Evolutionary conservation across 1,140 invertebrate species (phyloP).

Genomic region (Coboldia fuscipes): DNA sequence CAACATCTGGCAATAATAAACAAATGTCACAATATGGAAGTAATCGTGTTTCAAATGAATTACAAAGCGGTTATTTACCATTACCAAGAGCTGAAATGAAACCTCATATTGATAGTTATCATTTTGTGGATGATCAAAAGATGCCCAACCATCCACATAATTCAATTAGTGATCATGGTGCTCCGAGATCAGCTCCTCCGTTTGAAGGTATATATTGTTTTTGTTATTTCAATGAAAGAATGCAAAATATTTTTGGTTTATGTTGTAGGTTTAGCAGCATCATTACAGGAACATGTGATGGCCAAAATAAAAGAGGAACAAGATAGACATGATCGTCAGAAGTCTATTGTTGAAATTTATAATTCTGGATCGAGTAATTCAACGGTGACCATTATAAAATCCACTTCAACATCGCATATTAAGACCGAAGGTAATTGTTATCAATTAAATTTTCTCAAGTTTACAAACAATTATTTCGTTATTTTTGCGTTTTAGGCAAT

Average conservation of each 20-base stretch:
- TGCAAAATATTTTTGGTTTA: neutral
- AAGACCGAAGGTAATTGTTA: conserved; percentile 4
- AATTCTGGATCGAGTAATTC: too few species aligned
- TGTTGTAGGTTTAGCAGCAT: conserved; percentile 53
- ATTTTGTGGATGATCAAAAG: conserved; percentile 36
- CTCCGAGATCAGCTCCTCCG: conserved; percentile 15
- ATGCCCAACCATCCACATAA: conserved; percentile 16
- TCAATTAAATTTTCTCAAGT: neutral
- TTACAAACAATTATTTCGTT: too few species aligned
- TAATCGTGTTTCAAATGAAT: too few species aligned
- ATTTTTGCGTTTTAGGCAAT: too few species aligned
- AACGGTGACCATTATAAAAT: neutral
- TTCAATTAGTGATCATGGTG: neutral
- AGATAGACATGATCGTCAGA: conserved; percentile 21
- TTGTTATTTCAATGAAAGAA: neutral
- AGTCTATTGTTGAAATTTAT: too few species aligned
- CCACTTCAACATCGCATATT: conserved; percentile 1
- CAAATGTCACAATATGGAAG: conserved; percentile 12
- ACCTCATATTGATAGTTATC: conserved; percentile 47
- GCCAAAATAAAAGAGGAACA: conserved; percentile 35
- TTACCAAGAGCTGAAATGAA: conserved; percentile 48
- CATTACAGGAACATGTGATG: conserved; percentile 55
- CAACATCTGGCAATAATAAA: too few species aligned
- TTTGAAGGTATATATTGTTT: conserved; percentile 14
- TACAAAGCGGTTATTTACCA: too few species aligned